Evolutionary conservation across 1,140 invertebrate genomes (phyloP), one percentile per base, ranked within the genome.

Genomic region (Hirudo medicinalis): DNA sequence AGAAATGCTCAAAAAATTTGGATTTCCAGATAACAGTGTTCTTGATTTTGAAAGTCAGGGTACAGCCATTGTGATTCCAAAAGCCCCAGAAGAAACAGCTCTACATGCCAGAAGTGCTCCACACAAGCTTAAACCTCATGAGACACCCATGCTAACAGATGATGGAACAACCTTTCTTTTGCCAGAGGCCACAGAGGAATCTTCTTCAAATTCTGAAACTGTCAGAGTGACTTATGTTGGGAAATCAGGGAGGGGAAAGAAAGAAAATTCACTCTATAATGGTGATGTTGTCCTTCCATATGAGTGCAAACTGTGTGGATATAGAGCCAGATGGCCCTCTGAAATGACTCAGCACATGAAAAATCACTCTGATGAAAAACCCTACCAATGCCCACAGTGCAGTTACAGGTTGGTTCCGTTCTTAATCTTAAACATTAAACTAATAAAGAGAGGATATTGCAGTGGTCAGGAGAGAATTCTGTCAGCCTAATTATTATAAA

Each of bases 271-370:
- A 49, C 43, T 49, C 13, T 49, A 49, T 27, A 63, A 25, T 63
- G 57, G 57, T 25, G 76, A 78, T 20, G 73, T 77, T 69, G 69
- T 77, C 11, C 72, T 81, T 13, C 79, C 79, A 17, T 81, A 80
- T 74, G 80, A 81, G 75, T 82, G 80, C 72, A 73, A 76, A 43
- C 75, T 78, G 36, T 82, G 80, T 70, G 79, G 82, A 69, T 82
- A 80, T 72, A 69, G 78, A 63, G 82, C 81, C 2, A 75, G 81
- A 68, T 83, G 82, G 82, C 79, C 80, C 15, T 80, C 78, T 27
- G 82, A 83, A 74, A 80, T 83, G 27, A 80, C 78, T 22, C 80
- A 82, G 73, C 82, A 83, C 70, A 82, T 83, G 80, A 80, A 82
- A 72, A 82, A 82, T 72, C 80, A 83, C 72, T 81, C 80, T 9